Percentiles rank a stretch among this genome's conserved stretches.
Evolutionary conservation across 2,797 vertebrate species (phyloP).

Genomic region (Anguilla anguilla): DNA sequence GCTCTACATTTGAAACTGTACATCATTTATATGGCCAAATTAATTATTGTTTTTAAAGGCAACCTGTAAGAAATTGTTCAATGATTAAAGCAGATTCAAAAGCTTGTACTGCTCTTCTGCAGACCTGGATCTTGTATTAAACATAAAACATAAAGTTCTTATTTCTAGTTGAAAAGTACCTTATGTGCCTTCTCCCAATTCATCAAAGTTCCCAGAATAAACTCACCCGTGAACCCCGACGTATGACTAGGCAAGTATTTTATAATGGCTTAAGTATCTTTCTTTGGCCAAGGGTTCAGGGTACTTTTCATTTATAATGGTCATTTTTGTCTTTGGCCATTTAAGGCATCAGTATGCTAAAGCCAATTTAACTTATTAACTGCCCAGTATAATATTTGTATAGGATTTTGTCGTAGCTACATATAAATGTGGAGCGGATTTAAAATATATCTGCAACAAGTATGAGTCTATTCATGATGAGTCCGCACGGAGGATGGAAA

Average conservation of each 20-base stretch:
- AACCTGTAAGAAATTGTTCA: not conserved
- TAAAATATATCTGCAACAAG: constrained; percentile 12
- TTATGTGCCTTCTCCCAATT: too few relatives aligned
- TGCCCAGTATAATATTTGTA: not conserved
- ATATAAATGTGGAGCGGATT: not conserved
- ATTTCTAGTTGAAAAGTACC: too few relatives aligned
- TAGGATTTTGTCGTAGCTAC: not conserved
- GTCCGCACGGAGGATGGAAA: not conserved
- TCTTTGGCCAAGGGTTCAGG: not conserved
- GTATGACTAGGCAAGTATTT: not conserved
- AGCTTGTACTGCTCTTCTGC: not conserved
- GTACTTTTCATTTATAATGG: not conserved
- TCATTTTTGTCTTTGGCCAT: not conserved
- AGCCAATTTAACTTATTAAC: not conserved
- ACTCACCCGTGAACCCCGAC: not conserved
- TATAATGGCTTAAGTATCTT: not conserved
- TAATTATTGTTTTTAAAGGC: not conserved
- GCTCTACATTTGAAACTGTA: not conserved
- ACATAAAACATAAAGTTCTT: not conserved
- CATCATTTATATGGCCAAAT: not conserved
- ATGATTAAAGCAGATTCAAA: not conserved
- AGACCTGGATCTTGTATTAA: not conserved
- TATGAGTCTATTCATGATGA: not conserved
- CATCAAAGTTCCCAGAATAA: too few relatives aligned
- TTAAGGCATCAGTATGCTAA: not conserved